A percentile compares a stretch with the other conserved stretches of the same genome.
These are phyloP conservation scores for Ichneumon xanthorius DNA, from an alignment of 2,888 invertebrate genomes.

Conservation along the genomic window DNA sequence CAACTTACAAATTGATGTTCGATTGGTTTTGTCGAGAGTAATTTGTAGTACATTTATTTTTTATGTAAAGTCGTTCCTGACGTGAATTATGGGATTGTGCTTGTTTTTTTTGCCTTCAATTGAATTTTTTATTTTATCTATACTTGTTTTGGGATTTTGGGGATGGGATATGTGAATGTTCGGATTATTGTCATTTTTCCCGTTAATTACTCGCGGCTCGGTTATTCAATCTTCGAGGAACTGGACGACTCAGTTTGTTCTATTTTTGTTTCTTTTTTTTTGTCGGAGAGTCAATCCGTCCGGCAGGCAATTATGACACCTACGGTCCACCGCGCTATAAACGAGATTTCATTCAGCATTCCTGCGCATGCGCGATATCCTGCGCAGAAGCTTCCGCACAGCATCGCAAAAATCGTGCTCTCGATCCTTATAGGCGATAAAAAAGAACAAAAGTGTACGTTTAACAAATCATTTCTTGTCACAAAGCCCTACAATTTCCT, in stretches of 20 bases:
- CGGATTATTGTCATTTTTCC: neutral
- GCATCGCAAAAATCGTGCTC: neutral
- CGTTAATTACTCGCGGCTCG: neutral
- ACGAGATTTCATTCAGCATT: slow-evolving; percentile 18
- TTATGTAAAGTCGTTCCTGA: neutral
- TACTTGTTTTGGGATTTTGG: neutral
- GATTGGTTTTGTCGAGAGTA: neutral
- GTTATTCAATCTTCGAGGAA: neutral
- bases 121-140: neutral
- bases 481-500: no score
- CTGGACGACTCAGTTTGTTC: neutral
- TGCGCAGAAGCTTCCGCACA: neutral
- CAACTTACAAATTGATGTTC: neutral
- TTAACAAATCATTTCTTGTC: no score
- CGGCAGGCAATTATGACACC: neutral
- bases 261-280: neutral
- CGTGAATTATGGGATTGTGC: neutral
- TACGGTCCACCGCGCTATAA: neutral
- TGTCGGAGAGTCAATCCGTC: neutral
- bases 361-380: neutral
- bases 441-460: neutral
- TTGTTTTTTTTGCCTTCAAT: neutral
- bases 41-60: neutral
- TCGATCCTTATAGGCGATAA: neutral
- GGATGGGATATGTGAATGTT: neutral